Evolutionary conservation across 2,797 vertebrate species (phyloP), one percentile per base, ranked within the genome.

Genomic region (Sylvilagus floridanus): DNA sequence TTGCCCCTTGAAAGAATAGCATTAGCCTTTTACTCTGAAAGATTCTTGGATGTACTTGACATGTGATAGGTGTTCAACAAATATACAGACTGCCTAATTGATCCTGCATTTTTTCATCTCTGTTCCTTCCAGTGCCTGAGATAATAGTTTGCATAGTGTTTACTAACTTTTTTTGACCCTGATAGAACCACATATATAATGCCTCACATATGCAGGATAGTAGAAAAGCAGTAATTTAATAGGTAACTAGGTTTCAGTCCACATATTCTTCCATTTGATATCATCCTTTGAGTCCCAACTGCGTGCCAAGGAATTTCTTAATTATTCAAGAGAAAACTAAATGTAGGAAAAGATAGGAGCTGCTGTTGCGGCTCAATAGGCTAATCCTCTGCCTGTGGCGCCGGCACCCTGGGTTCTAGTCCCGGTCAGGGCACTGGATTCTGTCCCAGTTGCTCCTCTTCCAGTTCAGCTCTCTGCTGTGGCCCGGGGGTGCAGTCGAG

Each of bases 11-110:
- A n/a, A 76, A 66, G 79, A 72, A 63, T 88, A 72, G 78, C 26
- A 84, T 93, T 90, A 82, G 60, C 37, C 54, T 87, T 96, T 86
- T 78, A 82, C 26, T 84, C 54, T 84, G 37, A 26, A 60, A 82
- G 32, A 2, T 52, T 82, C 57, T 94, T 57, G 81, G 13, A 87
- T 82, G 13, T 69, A 50, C 17, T 68, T 76, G 65, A 66, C 35
- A 26, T 91, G 35, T 77, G 72, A 75, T 12, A n/a, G 32, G 26
- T 68, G 11, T 63, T 89, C 68, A 77, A 32, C 19, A 77, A 95
- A 72, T 72, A 63, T 5, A 65, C 21, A 19, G 4, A 24, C 26
- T 85, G 8, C 24, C 69, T 94, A 88, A 93, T 42, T 42, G 65
- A 35, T 76, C 2, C 62, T 91, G 14, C 13, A 35, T 90, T 82